Base-by-base conservation (phyloP, 2,888 invertebrate genomes). In the Eueremaeus valkanovi region DNA sequence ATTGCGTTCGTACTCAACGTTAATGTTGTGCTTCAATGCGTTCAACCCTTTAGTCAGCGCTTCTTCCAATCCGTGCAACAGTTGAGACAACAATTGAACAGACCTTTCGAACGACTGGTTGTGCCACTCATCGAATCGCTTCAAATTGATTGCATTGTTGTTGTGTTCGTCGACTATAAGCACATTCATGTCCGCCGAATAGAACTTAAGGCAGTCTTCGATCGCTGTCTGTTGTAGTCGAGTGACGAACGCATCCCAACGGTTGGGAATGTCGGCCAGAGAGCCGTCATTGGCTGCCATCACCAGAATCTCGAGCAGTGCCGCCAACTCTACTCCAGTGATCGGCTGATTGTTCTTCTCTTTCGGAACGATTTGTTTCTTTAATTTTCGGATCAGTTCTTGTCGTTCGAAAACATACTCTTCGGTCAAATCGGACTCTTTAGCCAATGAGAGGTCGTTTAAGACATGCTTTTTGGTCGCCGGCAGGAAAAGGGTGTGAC, bases 281-380 rank as follows among this genome's bases (percentile, higher is more conserved):
- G 80, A 80, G 27, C 80, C 80, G 27, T 79, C 79, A 73, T 80
- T 80, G 13, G 80, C 80, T 6, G 80, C 80, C n/a, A 58, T 75
- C 1, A 80, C 79, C 13, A 80, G 70, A 42, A 80, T 73, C 63
- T 76, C 73, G 16, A 80, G 40, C 0, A 80, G 75, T 31, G 74
- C 24, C 0, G 78, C 80, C 27, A 80, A 63, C 51, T 80, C 79
- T 45, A 77, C 63, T 31, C 80, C 80, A 70, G 75, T 77, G 2
- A 79, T 75, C n/a, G 78, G 76, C 33, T 76, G 76, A 49, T 75
- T 76, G 45, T 79, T 79, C 70, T 78, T 79, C 61, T 78, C 78
- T 77, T 80, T 80, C 9, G 79, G 79, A 18, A 73, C 49, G 16
- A 80, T 49, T 33, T 74, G 68, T 18, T 49, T 29, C 31, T 75